Evolutionary conservation across 1,140 invertebrate genomes (phyloP).

Genomic region (Latrodectus geometricus): DNA sequence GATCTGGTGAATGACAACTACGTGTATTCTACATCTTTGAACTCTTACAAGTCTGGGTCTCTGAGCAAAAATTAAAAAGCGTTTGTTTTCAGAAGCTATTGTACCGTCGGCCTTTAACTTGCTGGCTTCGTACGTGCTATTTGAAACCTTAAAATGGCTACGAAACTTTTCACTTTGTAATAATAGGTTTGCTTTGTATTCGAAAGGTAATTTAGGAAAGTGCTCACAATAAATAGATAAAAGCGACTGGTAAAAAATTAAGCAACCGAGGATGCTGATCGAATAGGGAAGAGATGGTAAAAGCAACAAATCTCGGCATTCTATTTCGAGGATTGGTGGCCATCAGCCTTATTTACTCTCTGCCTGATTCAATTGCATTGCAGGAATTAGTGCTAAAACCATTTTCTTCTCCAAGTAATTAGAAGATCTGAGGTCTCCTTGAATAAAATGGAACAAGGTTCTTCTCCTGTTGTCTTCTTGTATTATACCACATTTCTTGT

Average conservation of each 20-base stretch:
- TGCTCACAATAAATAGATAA: slow-evolving; percentile 60
- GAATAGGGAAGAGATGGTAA: slow-evolving; percentile 45
- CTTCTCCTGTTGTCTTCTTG: background rate
- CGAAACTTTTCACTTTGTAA: slow-evolving; percentile 61
- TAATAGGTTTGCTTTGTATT: slow-evolving; percentile 60
- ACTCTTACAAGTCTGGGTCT: no score
- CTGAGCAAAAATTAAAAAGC: slow-evolving; percentile 9
- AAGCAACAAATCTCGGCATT: slow-evolving; percentile 35
- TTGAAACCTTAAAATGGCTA: slow-evolving; percentile 49
- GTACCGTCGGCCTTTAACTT: background rate
- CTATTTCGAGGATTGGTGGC: slow-evolving; percentile 8
- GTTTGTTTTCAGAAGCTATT: background rate
- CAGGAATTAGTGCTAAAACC: slow-evolving; percentile 49
- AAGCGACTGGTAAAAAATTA: slow-evolving; percentile 56
- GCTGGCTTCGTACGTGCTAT: slow-evolving; percentile 27
- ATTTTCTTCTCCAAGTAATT: slow-evolving; percentile 21
- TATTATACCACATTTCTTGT: no score
- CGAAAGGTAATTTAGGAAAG: slow-evolving; percentile 59
- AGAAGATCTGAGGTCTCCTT: background rate
- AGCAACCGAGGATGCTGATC: slow-evolving; percentile 41
- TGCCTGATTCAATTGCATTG: slow-evolving; percentile 31
- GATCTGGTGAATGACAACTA: no score
- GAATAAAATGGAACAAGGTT: background rate
- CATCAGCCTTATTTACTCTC: slow-evolving; percentile 31
- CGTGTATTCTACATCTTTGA: no score